Percentiles rank a stretch among this genome's conserved stretches.
These are phyloP conservation scores for Polyploca ridens DNA, from an alignment of 2,888 invertebrate genomes.

Conservation along the genomic window DNA sequence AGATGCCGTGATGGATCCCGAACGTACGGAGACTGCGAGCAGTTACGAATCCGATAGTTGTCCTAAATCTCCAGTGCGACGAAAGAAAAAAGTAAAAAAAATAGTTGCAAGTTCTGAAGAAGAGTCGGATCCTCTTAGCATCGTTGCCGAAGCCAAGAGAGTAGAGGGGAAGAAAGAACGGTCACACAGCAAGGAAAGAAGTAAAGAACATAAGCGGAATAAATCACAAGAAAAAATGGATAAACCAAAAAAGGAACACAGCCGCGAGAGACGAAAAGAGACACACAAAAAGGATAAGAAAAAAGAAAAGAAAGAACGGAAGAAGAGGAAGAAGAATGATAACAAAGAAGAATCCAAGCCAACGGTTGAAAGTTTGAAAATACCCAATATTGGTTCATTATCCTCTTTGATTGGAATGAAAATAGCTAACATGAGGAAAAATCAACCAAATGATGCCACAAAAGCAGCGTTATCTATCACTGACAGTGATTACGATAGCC, in stretches of 20 bases:
- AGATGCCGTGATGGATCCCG: slow-evolving; percentile 43
- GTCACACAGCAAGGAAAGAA: slow-evolving; percentile 65
- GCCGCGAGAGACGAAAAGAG: slow-evolving; percentile 28
- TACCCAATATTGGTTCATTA: slow-evolving; percentile 40
- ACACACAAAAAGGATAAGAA: slow-evolving; percentile 38
- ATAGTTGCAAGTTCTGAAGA: slow-evolving; percentile 41
- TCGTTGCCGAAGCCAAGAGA: slow-evolving; percentile 50
- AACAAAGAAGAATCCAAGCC: slow-evolving; percentile 33
- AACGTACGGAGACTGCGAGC: slow-evolving; percentile 49
- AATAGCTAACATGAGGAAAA: slow-evolving; percentile 40
- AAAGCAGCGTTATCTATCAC: slow-evolving; percentile 31
- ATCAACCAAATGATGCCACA: slow-evolving; percentile 7
- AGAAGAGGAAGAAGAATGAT: slow-evolving; percentile 26
- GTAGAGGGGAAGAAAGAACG: slow-evolving; percentile 60
- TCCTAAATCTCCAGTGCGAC: slow-evolving; percentile 21
- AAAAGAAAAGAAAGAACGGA: slow-evolving; percentile 36
- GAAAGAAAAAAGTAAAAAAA: slow-evolving; percentile 52
- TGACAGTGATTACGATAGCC: slow-evolving; percentile 62
- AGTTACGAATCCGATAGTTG: slow-evolving; percentile 34
- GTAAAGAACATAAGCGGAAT: slow-evolving; percentile 43
- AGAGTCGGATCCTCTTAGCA: slow-evolving; percentile 65
- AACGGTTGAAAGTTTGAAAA: slow-evolving; percentile 21
- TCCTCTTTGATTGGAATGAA: slow-evolving; percentile 66
- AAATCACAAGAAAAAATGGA: slow-evolving; percentile 24
- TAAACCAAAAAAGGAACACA: slow-evolving; percentile 21